Conservation (phyloP, 2,888 invertebrate genomes). For the Proisotoma minuta region DNA sequence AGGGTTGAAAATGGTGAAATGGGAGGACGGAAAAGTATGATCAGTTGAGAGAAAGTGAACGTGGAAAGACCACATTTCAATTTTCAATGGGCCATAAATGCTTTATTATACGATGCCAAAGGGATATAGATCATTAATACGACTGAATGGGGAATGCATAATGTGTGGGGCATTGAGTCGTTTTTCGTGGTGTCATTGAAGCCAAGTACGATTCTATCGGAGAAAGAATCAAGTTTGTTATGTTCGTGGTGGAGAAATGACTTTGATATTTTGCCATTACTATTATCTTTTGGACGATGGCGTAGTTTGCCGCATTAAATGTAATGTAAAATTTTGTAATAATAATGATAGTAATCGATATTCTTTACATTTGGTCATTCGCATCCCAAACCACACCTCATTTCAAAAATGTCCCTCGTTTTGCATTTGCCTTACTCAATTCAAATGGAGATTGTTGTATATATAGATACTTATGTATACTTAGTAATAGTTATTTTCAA, state of each 20-base stretch:
- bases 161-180: not conserved
- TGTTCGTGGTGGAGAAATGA: not conserved
- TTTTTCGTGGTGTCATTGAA: not conserved
- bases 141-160: constrained; percentile 11
- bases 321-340: no score
- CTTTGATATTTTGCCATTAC: not conserved
- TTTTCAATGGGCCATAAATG: constrained; percentile 23
- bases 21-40: not conserved
- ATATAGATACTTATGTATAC: no score
- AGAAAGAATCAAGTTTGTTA: not conserved
- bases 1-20: not conserved
- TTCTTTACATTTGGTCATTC: no score
- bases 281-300: no score
- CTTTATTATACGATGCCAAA: constrained; percentile 19
- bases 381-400: no score
- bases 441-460: no score
- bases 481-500: no score
- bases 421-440: no score
- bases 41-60: constrained; percentile 9
- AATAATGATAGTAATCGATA: no score
- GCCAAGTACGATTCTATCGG: not conserved
- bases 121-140: constrained; percentile 16
- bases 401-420: no score
- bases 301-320: no score
- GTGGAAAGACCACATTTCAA: constrained; percentile 20